Evolutionary conservation across 2,888 invertebrate species (phyloP), one percentile per base, ranked within the genome.

Genomic region (Cryptocephalus primarius): DNA sequence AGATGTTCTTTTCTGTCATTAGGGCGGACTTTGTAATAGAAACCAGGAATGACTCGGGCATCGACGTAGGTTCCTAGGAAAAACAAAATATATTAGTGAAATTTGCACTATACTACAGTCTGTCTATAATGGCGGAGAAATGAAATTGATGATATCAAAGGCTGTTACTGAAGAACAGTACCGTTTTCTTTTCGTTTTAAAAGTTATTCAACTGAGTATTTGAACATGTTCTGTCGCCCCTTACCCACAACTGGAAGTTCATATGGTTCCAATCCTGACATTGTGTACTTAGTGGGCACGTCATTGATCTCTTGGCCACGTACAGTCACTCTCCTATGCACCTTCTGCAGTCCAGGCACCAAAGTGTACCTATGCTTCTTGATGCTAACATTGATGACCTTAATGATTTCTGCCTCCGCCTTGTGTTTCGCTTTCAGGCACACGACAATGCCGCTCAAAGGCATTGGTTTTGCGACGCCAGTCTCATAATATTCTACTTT

Each of bases 201-300:
- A 22, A 22, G 22, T 2, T 22, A 22, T 22, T 22, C 6, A 22
- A 22, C 2, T 22, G 6, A 22, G 22, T 22, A 6, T 22, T 22
- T 22, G 22, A 22, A 22, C 6, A 22, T 22, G 2, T 22, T 22
- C 6, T 4, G 22, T 22, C 22, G 22, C 22, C 22, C 2, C 73
- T 73, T 71, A 82, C 83, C 83, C 57, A 83, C 78, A 57, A 81
- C 82, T 43, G 83, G 82, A n/a, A 82, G 68, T 67, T 83, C 82
- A 61, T 80, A 79, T 60, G 73, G 74, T 59, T 80, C 77, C 47
- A 83, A 71, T 32, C 83, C 83, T 56, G 77, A 78, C 58, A 82
- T 73, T 42, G 77, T 75, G 59, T 83, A 83, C 52, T 76, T 75
- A 51, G 81, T 80, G 31, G 83, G 83, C 59, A 82, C 75, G 66